Conservation (phyloP, 1,140 invertebrate genomes). For the Drosophila erecta region DNA sequence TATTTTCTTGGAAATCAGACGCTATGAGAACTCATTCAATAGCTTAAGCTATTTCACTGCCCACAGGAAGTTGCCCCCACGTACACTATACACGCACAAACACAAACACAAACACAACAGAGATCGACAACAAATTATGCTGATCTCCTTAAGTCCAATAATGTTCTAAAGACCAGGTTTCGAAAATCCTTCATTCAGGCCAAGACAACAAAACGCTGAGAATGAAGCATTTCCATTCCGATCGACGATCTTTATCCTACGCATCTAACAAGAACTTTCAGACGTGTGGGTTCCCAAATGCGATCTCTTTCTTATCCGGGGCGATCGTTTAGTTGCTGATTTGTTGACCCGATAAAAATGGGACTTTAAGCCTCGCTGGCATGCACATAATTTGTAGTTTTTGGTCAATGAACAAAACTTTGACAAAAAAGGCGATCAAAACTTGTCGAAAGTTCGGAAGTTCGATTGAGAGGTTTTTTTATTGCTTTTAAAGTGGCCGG, state of each 20-base stretch:
- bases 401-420: slow-evolving; percentile 24
- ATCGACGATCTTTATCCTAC: slow-evolving; percentile 24
- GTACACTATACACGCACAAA: neutral
- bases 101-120: neutral
- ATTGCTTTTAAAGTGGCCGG: slow-evolving; percentile 18
- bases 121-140: slow-evolving; percentile 34
- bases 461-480: slow-evolving; percentile 37
- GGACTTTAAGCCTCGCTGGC: slow-evolving; percentile 53
- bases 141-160: slow-evolving; percentile 41
- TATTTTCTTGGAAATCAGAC: slow-evolving; percentile 10
- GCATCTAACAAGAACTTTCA: slow-evolving; percentile 8
- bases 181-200: slow-evolving; percentile 29
- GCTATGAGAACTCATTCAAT: neutral
- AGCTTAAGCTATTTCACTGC: slow-evolving; percentile 5
- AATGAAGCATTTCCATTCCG: slow-evolving; percentile 10
- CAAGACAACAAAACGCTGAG: slow-evolving; percentile 29
- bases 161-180: slow-evolving; percentile 14
- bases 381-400: slow-evolving; percentile 70
- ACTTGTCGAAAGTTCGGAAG: slow-evolving; percentile 54
- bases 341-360: slow-evolving; percentile 40
- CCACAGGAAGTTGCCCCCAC: slow-evolving; percentile 32
- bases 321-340: slow-evolving; percentile 52
- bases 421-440: slow-evolving; percentile 23
- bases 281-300: slow-evolving; percentile 22
- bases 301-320: slow-evolving; percentile 3